Percentiles rank a stretch among this genome's conserved stretches.
phyloP scores from a whole-genome alignment of 2,888 invertebrate genomes.

The Tryphoninae sp. region DNA sequence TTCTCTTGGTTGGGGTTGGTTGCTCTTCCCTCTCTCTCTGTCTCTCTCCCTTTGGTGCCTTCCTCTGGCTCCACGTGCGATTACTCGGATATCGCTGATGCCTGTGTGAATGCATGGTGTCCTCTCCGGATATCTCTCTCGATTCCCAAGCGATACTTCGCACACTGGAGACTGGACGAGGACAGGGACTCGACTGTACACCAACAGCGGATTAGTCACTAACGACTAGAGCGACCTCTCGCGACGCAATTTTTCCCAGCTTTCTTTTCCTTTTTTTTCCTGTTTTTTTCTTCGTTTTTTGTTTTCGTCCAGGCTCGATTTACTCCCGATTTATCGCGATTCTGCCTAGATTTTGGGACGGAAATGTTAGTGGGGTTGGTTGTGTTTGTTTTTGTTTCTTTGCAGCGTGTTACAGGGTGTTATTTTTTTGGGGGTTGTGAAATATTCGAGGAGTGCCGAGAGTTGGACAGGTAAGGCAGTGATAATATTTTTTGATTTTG shows the following conservation, averaged over 20 bases:
- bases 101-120: conserved; percentile 22
- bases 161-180: conserved; percentile 11
- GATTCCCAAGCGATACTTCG: conserved; percentile 40
- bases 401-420: conserved; percentile 3
- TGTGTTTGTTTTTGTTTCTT: conserved; percentile 21
- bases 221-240: conserved; percentile 76
- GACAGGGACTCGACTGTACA: conserved; percentile 53
- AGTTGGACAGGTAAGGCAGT: background rate
- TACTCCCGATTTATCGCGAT: conserved; percentile 47
- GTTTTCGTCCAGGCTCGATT: background rate
- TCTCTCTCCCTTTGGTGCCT: background rate
- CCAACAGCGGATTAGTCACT: conserved; percentile 76
- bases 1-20: conserved; percentile 22
- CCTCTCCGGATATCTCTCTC: conserved; percentile 38
- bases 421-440: background rate
- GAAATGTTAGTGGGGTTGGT: background rate
- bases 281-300: conserved; percentile 61
- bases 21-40: background rate
- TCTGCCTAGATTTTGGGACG: conserved; percentile 1
- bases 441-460: background rate
- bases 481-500: no score
- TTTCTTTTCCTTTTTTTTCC: conserved; percentile 45
- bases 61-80: conserved; percentile 6
- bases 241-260: conserved; percentile 70
- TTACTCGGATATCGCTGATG: conserved; percentile 34